Evolutionary conservation across 2,888 invertebrate species (phyloP), one percentile per base, ranked within the genome.

Genomic region (Liodrosophila aerea): DNA sequence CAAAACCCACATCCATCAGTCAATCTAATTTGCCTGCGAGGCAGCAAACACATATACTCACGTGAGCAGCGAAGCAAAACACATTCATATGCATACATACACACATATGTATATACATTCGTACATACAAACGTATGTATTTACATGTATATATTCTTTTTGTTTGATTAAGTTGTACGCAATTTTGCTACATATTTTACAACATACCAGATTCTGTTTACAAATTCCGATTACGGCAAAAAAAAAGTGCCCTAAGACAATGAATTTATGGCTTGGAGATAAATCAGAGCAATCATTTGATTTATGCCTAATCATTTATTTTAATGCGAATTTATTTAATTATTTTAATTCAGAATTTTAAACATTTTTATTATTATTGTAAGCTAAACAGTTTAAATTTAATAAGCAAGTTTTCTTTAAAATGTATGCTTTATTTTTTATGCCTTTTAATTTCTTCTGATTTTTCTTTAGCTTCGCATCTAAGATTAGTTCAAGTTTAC

Each of bases 11-110:
- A 69, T 49, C 41, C 64, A 73, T 72, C 64, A 54, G 69, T 73
- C 65, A 85, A 81, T 74, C 72, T 82, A 74, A 78, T 84, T 78
- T 84, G 61, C 64, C 82, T 74, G 68, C 59, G 29, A 81, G 77
- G 62, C 77, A 49, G 50, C 61, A 47, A 41, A 15, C 5, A 36
- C 36, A 22, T 22, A 5, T 7, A 34, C 7, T 18, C 54, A 53
- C 34, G 47, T 49, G 44, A 46, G 33, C 29, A 47, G 37, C 46
- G 44, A 33, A 37, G 49, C 46, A 29, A 43, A 43, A 49, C 59
- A 53, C 37, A 51, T 47, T 59, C 16, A 51, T 44, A 75, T 64
- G 65, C 12, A n/a, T 8, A 9, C 9, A 7, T 34, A 40, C n/a
- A 9, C 9, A 18, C 12, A 18, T 33, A 22, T 12, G 16, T 12